A percentile compares a stretch with the other conserved stretches of the same genome.
phyloP scores from a whole-genome alignment of 2,113 vertebrate species.

The Cynoglossus semilaevis region DNA sequence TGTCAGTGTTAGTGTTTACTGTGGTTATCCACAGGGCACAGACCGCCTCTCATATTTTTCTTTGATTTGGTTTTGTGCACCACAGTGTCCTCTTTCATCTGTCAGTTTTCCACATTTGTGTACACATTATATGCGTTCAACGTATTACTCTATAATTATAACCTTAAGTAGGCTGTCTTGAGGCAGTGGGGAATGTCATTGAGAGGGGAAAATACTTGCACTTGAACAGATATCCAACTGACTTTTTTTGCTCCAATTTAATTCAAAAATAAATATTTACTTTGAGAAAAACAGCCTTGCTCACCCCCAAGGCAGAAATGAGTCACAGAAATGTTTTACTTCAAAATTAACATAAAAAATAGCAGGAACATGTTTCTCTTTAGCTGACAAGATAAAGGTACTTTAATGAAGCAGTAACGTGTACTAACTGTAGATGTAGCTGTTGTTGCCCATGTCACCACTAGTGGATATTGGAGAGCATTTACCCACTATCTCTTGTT shows the following conservation, averaged over 20 bases:
- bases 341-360: background rate
- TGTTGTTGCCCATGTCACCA: too few species aligned
- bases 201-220: background rate
- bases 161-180: background rate
- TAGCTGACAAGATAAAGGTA: too few species aligned
- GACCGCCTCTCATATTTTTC: conserved; percentile 16
- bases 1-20: conserved; percentile 27
- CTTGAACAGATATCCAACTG: background rate
- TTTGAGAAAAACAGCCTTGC: too few species aligned
- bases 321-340: background rate
- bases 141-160: background rate
- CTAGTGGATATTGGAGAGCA: too few species aligned
- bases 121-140: background rate
- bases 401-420: too few species aligned
- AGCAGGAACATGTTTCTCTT: too few species aligned
- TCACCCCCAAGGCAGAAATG: background rate
- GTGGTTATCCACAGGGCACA: background rate
- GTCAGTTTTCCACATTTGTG: background rate
- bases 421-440: too few species aligned
- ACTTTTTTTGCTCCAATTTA: background rate
- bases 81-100: background rate
- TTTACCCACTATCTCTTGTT: too few species aligned
- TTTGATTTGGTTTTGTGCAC: conserved; percentile 18
- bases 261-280: background rate
- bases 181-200: background rate